A percentile compares a stretch with the other conserved stretches of the same genome.
Conservation (phyloP, 2,113 vertebrate genomes). For the Nannobrachium achirus region DNA sequence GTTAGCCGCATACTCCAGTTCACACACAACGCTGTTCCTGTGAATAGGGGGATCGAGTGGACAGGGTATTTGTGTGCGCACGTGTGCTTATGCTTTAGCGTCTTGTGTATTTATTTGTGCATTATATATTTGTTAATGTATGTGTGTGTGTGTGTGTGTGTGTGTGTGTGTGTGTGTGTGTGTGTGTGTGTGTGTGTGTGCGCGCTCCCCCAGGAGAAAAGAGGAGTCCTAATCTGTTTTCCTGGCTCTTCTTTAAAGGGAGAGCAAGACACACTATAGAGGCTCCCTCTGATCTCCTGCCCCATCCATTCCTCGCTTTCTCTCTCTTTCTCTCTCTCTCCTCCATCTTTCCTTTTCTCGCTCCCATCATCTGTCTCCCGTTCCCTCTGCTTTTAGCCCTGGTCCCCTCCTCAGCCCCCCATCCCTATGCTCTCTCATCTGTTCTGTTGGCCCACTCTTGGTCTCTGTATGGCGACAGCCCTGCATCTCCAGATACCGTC, state of each 20-base stretch:
- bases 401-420: constrained; percentile 70
- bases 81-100: constrained; percentile 1
- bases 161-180: constrained; percentile 38
- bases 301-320: constrained; percentile 76
- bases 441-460: constrained; percentile 74
- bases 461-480: constrained; percentile 76
- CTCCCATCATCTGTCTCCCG: constrained; percentile 72
- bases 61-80: constrained; percentile 20
- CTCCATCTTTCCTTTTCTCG: constrained; percentile 68
- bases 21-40: constrained; percentile 34
- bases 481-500: constrained; percentile 76
- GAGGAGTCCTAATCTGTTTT: constrained; percentile 80
- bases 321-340: constrained; percentile 36
- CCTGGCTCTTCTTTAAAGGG: constrained; percentile 81
- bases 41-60: constrained; percentile 41
- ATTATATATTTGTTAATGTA: neutral
- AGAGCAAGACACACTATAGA: constrained; percentile 77
- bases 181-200: constrained; percentile 47
- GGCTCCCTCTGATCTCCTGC: constrained; percentile 79
- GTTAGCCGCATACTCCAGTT: constrained; percentile 49
- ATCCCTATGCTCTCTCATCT: constrained; percentile 80
- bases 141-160: constrained; percentile 37
- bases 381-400: constrained; percentile 77
- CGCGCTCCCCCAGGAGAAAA: constrained; percentile 71
- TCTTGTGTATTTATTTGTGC: neutral